These are phyloP conservation scores for Rotaria socialis DNA, from an alignment of 2,888 invertebrate species.

Conservation along the genomic window DNA sequence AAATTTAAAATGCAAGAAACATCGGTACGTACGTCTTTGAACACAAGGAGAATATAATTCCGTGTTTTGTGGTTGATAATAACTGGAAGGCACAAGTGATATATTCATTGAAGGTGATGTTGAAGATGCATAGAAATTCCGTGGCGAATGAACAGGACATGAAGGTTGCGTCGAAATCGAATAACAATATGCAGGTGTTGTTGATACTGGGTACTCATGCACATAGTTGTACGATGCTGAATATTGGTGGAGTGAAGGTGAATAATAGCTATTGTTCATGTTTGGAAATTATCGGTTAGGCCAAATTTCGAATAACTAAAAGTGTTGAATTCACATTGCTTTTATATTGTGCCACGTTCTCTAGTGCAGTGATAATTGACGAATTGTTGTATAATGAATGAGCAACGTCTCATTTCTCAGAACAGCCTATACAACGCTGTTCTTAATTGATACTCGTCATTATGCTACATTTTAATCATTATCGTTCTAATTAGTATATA, in stretches of 20 bases:
- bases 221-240: background rate
- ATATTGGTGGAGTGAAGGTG: background rate
- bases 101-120: background rate
- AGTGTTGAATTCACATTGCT: background rate
- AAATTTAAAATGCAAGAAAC: background rate
- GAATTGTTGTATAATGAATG: background rate
- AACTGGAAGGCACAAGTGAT: background rate
- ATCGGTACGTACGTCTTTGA: background rate
- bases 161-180: background rate
- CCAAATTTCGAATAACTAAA: too few species aligned
- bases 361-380: background rate
- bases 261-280: background rate
- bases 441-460: conserved; percentile 8
- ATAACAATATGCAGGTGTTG: background rate
- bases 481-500: background rate
- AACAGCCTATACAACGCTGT: background rate
- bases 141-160: background rate
- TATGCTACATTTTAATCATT: background rate
- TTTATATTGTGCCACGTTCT: background rate
- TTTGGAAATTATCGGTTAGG: background rate
- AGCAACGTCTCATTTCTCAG: background rate
- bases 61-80: background rate
- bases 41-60: background rate
- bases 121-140: background rate
- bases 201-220: background rate